phyloP scores from a whole-genome alignment of 2,113 vertebrate genomes.

The Nothobranchius kuhntae region DNA sequence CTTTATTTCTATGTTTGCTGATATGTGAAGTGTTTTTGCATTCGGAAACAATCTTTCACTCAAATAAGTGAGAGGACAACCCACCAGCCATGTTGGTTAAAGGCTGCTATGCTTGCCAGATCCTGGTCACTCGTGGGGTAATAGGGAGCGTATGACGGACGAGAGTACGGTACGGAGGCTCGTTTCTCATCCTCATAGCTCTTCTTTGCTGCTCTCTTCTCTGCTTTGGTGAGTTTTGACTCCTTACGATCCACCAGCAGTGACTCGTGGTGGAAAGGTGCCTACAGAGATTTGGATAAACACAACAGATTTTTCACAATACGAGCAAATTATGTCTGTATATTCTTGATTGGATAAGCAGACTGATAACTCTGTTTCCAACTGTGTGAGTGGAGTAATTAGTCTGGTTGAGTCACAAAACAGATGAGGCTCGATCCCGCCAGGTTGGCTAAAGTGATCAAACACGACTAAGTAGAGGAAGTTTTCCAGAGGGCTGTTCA shows the following conservation, averaged over 20 bases:
- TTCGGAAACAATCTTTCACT: neutral
- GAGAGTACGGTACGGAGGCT: slow-evolving; percentile 94
- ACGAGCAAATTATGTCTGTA: too few relatives aligned
- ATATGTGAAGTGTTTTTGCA: too few relatives aligned
- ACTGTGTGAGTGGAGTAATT: too few relatives aligned
- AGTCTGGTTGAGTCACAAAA: too few relatives aligned
- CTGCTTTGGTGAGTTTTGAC: slow-evolving; percentile 95
- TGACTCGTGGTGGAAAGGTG: slow-evolving; percentile 97
- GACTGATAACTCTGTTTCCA: too few relatives aligned
- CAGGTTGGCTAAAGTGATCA: too few relatives aligned
- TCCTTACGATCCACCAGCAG: slow-evolving; percentile 96
- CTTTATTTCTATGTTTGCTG: too few relatives aligned
- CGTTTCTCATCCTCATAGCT: slow-evolving; percentile 98
- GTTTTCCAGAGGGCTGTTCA: too few relatives aligned
- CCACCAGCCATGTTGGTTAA: slow-evolving; percentile 96
- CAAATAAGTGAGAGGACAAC: slow-evolving; percentile 37
- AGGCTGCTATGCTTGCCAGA: slow-evolving; percentile 91
- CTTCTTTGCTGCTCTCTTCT: slow-evolving; percentile 98
- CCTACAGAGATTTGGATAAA: slow-evolving; percentile 72
- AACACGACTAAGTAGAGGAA: too few relatives aligned
- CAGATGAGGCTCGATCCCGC: too few relatives aligned
- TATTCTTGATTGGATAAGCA: too few relatives aligned
- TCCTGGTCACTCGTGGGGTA: slow-evolving; percentile 93
- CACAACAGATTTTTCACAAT: neutral
- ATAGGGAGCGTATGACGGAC: slow-evolving; percentile 96